Percentiles rank a stretch among this genome's conserved stretches.
Conservation (phyloP, 2,797 vertebrate species). For the Sebastes nivosus region DNA sequence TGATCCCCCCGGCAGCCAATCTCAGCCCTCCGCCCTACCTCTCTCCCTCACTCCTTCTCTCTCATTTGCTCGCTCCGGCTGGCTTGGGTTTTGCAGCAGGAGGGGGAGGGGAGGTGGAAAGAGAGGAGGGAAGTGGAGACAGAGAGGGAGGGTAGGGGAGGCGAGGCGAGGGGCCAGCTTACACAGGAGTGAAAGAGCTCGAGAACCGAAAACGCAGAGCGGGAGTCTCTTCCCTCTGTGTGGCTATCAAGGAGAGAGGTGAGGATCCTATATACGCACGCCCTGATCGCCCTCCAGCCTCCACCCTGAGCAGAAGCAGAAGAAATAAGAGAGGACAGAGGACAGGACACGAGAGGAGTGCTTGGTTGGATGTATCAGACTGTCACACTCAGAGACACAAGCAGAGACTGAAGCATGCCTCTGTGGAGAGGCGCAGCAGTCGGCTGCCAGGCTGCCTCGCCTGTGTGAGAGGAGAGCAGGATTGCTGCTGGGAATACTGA, state of each 20-base stretch:
- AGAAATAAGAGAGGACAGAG: neutral
- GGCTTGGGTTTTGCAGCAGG: conserved; percentile 52
- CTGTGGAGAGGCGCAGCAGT: conserved; percentile 55
- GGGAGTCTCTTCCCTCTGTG: conserved; percentile 63
- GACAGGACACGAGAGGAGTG: conserved; percentile 12
- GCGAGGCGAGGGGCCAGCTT: conserved; percentile 52
- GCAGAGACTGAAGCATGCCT: conserved; percentile 61
- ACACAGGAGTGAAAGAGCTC: conserved; percentile 62
- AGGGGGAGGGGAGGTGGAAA: conserved; percentile 70
- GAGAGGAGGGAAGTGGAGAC: conserved; percentile 60
- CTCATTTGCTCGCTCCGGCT: conserved; percentile 55
- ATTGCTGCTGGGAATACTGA: conserved; percentile 50
- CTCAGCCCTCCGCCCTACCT: conserved; percentile 41
- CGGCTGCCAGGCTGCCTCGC: conserved; percentile 61
- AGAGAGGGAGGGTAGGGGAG: conserved; percentile 45
- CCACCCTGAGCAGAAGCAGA: conserved; percentile 21
- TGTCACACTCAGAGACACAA: conserved; percentile 61
- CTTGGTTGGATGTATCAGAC: conserved; percentile 45
- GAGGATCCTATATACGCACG: conserved; percentile 26
- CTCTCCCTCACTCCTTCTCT: conserved; percentile 43
- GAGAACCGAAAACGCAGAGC: conserved; percentile 60
- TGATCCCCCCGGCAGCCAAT: conserved; percentile 73
- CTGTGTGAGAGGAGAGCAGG: conserved; percentile 55
- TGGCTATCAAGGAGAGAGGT: conserved; percentile 48
- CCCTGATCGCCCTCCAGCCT: conserved; percentile 25